These are phyloP conservation scores for Lethenteron reissneri DNA, from an alignment of 2,113 vertebrate genomes.

Conservation along the genomic window DNA sequence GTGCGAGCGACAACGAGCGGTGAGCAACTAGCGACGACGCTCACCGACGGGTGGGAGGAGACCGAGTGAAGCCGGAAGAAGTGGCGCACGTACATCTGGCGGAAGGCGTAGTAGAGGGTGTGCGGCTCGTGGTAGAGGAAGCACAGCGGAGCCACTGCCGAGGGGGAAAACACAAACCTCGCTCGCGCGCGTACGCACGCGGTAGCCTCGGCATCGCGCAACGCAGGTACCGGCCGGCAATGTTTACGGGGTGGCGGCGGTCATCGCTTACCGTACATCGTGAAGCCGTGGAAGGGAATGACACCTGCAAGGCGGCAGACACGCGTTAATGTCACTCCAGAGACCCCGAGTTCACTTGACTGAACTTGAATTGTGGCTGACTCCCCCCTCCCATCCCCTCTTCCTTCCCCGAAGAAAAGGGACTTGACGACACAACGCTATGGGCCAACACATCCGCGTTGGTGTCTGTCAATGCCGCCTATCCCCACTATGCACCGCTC, in stretches of 20 bases:
- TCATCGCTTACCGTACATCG: constrained; percentile 72
- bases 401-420: too few species aligned
- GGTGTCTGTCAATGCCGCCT: too few species aligned
- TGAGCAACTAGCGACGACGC: constrained; percentile 13
- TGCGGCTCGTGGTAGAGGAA: constrained; percentile 89
- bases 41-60: constrained; percentile 79
- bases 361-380: not conserved
- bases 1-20: too few species aligned
- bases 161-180: constrained; percentile 15
- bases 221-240: too few species aligned
- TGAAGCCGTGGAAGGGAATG: constrained; percentile 90
- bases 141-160: constrained; percentile 82
- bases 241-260: too few species aligned
- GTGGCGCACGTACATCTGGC: constrained; percentile 87
- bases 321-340: not conserved
- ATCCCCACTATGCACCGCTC: too few species aligned
- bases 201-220: too few species aligned
- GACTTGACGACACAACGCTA: too few species aligned
- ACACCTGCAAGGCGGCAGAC: constrained; percentile 33
- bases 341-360: constrained; percentile 2
- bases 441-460: too few species aligned
- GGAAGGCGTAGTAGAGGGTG: constrained; percentile 78
- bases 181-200: too few species aligned
- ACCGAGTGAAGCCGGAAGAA: constrained; percentile 95
- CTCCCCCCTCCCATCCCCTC: too few species aligned